These are phyloP conservation scores for Eristalis pertinax DNA, from an alignment of 2,888 invertebrate genomes.

Conservation along the genomic window DNA sequence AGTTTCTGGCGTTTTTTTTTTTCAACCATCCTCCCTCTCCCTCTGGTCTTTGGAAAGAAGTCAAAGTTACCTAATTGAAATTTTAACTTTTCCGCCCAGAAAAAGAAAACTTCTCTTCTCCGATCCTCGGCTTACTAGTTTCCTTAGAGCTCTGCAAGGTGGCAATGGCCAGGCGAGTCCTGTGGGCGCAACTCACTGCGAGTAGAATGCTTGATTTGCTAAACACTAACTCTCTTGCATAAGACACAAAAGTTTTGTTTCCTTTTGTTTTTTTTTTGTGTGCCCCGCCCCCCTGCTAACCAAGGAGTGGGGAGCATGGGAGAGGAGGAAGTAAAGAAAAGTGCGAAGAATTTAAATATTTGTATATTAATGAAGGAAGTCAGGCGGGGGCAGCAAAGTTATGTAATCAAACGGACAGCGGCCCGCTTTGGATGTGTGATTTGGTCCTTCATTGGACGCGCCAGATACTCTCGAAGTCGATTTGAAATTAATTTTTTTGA, in stretches of 20 bases:
- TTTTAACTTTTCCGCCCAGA: conserved; percentile 46
- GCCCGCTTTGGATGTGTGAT: neutral
- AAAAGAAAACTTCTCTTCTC: conserved; percentile 7
- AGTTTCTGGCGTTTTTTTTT: neutral
- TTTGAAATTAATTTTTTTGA: neutral
- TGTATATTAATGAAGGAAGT: conserved; percentile 37
- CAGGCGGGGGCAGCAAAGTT: conserved; percentile 13
- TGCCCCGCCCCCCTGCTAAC: no score
- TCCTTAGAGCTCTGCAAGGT: neutral
- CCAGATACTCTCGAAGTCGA: neutral
- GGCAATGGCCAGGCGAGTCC: neutral
- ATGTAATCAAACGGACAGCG: conserved; percentile 13
- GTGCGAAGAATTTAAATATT: conserved; percentile 45
- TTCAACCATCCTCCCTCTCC: neutral
- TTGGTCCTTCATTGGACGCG: neutral
- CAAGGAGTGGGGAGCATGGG: no score
- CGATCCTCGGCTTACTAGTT: neutral
- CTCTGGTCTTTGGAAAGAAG: conserved; percentile 22
- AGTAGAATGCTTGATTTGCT: conserved; percentile 2
- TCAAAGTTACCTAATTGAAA: conserved; percentile 65
- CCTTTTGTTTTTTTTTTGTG: neutral
- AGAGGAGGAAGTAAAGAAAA: neutral
- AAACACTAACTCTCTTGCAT: conserved; percentile 11
- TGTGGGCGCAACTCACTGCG: neutral
- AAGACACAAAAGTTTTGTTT: neutral